Conservation (phyloP, 1,140 invertebrate species). For the Palaemon carinicauda region DNA sequence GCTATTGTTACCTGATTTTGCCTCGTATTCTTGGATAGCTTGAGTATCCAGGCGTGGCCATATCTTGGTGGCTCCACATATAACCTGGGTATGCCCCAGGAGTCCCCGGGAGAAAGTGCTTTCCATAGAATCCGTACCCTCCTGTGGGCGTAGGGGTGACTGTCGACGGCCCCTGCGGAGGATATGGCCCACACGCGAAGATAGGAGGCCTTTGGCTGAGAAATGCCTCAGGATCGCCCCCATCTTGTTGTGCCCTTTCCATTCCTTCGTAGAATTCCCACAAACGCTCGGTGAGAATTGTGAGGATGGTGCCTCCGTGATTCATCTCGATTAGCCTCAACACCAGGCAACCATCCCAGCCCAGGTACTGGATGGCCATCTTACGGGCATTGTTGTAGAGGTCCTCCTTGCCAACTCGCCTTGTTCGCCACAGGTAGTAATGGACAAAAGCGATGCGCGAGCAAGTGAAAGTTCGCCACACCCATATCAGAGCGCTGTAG, state of each 20-base stretch:
- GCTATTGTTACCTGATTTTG: constrained; percentile 57
- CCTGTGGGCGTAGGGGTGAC: constrained; percentile 52
- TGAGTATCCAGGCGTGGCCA: constrained; percentile 57
- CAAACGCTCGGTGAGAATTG: constrained; percentile 58
- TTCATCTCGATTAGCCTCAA: constrained; percentile 66
- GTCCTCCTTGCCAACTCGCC: constrained; percentile 62
- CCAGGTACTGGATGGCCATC: constrained; percentile 64
- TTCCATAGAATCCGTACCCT: constrained; percentile 58
- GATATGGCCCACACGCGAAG: constrained; percentile 57
- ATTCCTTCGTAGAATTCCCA: constrained; percentile 60
- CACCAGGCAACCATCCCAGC: constrained; percentile 66
- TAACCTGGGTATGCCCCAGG: constrained; percentile 56
- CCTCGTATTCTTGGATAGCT: constrained; percentile 58
- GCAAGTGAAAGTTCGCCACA: constrained; percentile 64
- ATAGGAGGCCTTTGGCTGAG: constrained; percentile 56
- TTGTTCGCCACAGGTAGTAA: constrained; percentile 64
- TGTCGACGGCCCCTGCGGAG: constrained; percentile 38
- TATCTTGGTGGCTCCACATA: constrained; percentile 59
- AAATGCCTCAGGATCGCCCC: constrained; percentile 57
- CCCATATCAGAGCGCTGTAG: constrained; percentile 64
- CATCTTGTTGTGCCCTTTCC: constrained; percentile 58
- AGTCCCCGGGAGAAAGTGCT: constrained; percentile 57
- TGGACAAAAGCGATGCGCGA: constrained; percentile 64
- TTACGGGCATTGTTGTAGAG: constrained; percentile 63
- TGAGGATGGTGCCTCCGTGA: constrained; percentile 64